These are phyloP conservation scores for Aporophyla nigra DNA, from an alignment of 2,888 invertebrate species.

Conservation along the genomic window DNA sequence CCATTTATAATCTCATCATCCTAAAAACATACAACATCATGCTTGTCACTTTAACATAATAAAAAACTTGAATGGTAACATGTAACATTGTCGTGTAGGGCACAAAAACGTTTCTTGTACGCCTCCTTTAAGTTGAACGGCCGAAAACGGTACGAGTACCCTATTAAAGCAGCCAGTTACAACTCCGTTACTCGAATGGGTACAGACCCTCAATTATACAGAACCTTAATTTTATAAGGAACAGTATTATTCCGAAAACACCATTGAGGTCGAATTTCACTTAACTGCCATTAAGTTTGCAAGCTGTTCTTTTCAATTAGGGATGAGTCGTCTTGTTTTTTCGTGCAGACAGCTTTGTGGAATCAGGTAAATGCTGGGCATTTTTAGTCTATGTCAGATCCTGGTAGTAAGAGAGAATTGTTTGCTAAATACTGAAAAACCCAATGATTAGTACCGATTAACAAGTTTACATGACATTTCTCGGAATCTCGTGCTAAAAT, in stretches of 20 bases:
- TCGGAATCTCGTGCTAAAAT: not conserved
- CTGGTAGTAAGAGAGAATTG: not conserved
- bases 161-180: slow-evolving; percentile 64
- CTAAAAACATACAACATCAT: slow-evolving; percentile 42
- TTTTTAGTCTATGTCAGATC: not conserved
- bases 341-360: not conserved
- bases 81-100: slow-evolving; percentile 67
- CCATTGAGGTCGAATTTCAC: slow-evolving; percentile 56
- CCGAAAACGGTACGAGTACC: slow-evolving; percentile 68
- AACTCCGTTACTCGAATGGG: slow-evolving; percentile 69
- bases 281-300: slow-evolving; percentile 30
- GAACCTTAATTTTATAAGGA: slow-evolving; percentile 44
- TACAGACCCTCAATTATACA: slow-evolving; percentile 61
- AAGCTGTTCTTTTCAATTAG: slow-evolving; percentile 1
- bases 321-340: slow-evolving; percentile 22
- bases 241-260: slow-evolving; percentile 28
- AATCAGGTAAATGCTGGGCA: not conserved
- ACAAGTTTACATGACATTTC: slow-evolving; percentile 26
- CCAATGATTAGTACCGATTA: slow-evolving; percentile 9
- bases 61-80: slow-evolving; percentile 77
- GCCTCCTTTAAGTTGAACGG: slow-evolving; percentile 79
- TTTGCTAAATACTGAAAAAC: slow-evolving; percentile 20
- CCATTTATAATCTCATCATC: slow-evolving; percentile 47
- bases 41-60: slow-evolving; percentile 57
- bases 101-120: slow-evolving; percentile 76